Base-by-base conservation (phyloP, 2,888 invertebrate genomes). In the Drosophila diplacantha region DNA sequence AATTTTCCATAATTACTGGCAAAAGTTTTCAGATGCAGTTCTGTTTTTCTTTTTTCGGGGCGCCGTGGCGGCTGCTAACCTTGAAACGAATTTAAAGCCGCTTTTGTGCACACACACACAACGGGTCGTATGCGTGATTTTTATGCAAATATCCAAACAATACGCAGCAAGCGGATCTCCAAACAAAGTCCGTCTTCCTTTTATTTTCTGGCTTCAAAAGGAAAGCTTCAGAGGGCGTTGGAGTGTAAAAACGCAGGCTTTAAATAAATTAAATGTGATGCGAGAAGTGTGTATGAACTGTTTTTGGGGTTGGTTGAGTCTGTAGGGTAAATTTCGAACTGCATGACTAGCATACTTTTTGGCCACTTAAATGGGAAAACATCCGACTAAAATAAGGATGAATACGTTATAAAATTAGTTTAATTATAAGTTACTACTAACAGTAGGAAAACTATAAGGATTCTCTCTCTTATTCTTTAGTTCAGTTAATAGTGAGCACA, bases 201-300 rank as follows among this genome's bases (percentile, higher is more conserved):
- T 35, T 20, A 37, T 20, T 46, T 37, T 35, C 22, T 20, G 35
- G 29, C 34, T 50, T 31, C 22, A 11, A 29, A 35, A 34, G 39
- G 34, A 49, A 38, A 54, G 41, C 43, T 41, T 37, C 43, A 20
- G 29, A 18, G 69, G 53, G 71, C 67, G 63, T 60, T 69, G 53
- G 59, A 60, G 83, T 80, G 83, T 76, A 61, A 77, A 77, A 77
- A 71, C 59, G 69, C 51, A 54, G 66, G 81, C 78, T 77, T 83
- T 82, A 77, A 77, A 82, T 77, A 77, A 77, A 77, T 77, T 80
- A 80, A 80, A 81, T 77, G 44, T 49, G 49, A 52, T 58, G 41
- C 52, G 58, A 29, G 32, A 9, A 47, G 63, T 52, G 65, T 37
- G 39, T 65, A 18, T 56, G 39, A 31, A 34, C 26, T 41, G 43